Percentiles rank a stretch among this genome's conserved stretches.
These are phyloP conservation scores for Heterotilapia buettikoferi DNA, from an alignment of 2,113 vertebrate genomes.

Conservation along the genomic window DNA sequence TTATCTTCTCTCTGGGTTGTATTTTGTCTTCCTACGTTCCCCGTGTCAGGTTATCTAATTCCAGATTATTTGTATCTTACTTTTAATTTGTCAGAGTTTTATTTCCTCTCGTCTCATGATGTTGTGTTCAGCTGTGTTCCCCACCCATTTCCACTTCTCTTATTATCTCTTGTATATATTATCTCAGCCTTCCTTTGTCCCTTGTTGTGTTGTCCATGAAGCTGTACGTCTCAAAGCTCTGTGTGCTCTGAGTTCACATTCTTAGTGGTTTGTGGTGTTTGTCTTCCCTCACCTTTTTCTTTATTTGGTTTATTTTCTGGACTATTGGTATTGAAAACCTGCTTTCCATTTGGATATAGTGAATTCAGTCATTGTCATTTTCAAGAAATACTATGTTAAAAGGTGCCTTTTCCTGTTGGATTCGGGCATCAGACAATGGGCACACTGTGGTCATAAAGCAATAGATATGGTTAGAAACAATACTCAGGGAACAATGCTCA, in stretches of 20 bases:
- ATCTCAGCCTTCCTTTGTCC: neutral
- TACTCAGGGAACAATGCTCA: neutral
- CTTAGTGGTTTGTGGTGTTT: neutral
- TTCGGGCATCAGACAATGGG: neutral
- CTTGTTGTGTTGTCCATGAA: neutral
- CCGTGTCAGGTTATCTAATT: neutral
- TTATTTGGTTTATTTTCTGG: neutral
- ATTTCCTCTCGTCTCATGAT: accelerated
- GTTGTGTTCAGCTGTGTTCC: neutral
- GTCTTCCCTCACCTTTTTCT: neutral
- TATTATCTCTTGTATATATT: neutral
- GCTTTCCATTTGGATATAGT: neutral
- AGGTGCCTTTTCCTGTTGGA: accelerated
- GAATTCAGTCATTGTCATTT: neutral
- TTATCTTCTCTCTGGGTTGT: neutral
- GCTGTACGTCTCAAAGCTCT: neutral
- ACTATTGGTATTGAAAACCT: neutral
- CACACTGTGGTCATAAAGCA: neutral
- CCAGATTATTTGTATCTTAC: neutral
- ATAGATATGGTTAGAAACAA: neutral
- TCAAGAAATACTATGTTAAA: neutral
- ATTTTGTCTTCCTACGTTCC: neutral
- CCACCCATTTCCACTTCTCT: accelerated
- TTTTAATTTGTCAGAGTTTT: neutral
- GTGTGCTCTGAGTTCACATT: neutral